Evolutionary conservation across 2,797 vertebrate species (phyloP).

Genomic region (Sebastes cheni): DNA sequence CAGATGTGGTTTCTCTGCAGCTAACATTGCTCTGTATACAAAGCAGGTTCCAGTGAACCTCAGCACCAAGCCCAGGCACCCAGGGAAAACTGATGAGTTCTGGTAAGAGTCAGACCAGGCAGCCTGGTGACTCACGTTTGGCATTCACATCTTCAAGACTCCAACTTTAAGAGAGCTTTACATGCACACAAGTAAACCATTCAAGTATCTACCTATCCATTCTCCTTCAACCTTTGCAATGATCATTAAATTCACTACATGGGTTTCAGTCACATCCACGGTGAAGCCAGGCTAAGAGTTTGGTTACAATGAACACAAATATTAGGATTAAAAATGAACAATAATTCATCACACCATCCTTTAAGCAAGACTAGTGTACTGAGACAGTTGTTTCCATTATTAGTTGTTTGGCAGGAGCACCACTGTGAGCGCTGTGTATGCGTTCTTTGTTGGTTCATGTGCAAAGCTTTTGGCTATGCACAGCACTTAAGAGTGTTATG

Average conservation of each 20-base stretch:
- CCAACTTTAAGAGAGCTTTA: constrained; percentile 47
- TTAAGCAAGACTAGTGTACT: background rate
- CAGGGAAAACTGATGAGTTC: constrained; percentile 70
- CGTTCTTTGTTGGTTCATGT: background rate
- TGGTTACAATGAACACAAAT: background rate
- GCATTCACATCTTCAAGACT: constrained; percentile 46
- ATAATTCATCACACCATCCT: background rate
- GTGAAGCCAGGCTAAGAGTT: background rate
- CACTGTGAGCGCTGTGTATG: background rate
- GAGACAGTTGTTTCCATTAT: constrained; percentile 12
- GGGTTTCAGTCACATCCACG: background rate
- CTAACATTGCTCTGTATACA: constrained; percentile 54
- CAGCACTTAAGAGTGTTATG: background rate
- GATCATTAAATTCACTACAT: background rate
- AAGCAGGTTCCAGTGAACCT: constrained; percentile 62
- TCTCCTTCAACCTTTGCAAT: background rate
- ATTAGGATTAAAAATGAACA: constrained; percentile 8
- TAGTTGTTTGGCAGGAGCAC: constrained; percentile 1
- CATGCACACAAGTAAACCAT: constrained; percentile 53
- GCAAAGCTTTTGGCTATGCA: background rate
- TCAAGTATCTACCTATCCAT: constrained; percentile 26
- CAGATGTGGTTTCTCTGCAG: constrained; percentile 77
- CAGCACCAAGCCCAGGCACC: constrained; percentile 60
- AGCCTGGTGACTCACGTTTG: constrained; percentile 71
- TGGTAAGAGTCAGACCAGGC: constrained; percentile 65